Conservation (phyloP, 2,888 invertebrate species). For the Caenorhabditis japonica region DNA sequence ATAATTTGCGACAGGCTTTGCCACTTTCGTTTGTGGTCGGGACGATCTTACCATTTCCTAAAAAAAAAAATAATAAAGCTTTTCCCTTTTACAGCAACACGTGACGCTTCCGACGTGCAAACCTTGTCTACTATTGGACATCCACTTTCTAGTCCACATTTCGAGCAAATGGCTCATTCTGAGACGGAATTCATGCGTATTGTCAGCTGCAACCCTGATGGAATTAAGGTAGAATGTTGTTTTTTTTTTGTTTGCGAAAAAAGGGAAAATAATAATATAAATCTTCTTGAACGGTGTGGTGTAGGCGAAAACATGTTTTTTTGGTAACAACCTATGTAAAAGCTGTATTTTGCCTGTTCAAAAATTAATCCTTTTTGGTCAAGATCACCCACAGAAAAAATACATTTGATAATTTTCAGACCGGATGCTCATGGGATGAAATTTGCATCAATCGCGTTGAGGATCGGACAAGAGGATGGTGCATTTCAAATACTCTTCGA, state of each 20-base stretch:
- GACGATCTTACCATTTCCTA: too few species aligned
- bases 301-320: conserved; percentile 40
- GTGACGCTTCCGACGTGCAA: conserved; percentile 24
- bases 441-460: conserved; percentile 65
- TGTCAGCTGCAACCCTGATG: conserved; percentile 68
- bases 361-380: conserved; percentile 7
- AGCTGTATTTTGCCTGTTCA: conserved; percentile 36
- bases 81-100: too few species aligned
- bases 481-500: conserved; percentile 63
- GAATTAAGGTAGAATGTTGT: conserved; percentile 67
- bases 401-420: conserved; percentile 37
- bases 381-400: too few species aligned
- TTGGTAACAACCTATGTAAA: too few species aligned
- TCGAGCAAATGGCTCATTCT: conserved; percentile 55
- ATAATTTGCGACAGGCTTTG: too few species aligned
- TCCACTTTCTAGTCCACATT: conserved; percentile 32
- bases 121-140: conserved; percentile 20
- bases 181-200: conserved; percentile 63
- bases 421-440: conserved; percentile 66
- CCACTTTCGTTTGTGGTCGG: too few species aligned
- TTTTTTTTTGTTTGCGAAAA: conserved; percentile 10
- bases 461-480: conserved; percentile 62
- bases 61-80: too few species aligned
- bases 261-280: not conserved
- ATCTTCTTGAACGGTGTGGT: too few species aligned